These are phyloP conservation scores for Parus major DNA, from an alignment of 2,113 vertebrate genomes.

Conservation along the genomic window DNA sequence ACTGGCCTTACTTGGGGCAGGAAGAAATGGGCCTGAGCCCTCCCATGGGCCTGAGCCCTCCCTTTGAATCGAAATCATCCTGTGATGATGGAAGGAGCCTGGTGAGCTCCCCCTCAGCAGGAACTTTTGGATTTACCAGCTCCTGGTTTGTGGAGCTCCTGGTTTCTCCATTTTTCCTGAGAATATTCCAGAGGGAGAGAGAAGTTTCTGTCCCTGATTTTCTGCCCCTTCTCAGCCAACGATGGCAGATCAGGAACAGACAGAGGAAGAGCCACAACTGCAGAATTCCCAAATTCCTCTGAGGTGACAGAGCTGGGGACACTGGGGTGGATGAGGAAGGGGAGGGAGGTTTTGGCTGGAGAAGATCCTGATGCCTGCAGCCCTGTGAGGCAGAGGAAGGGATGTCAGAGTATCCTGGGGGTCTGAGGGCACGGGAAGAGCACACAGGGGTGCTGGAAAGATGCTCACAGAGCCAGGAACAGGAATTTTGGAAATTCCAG, in stretches of 20 bases:
- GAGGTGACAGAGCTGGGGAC: neutral
- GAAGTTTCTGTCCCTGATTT: neutral
- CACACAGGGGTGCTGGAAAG: neutral
- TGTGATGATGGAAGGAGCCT: neutral
- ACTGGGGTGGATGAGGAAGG: neutral
- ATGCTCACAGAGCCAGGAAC: accelerated
- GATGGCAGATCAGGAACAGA: accelerated
- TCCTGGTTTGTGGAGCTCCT: neutral
- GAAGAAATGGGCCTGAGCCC: accelerated
- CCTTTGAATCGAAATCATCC: accelerated
- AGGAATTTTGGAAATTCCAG: neutral
- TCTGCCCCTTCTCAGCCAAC: accelerated
- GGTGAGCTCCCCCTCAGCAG: neutral
- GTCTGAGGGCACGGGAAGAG: accelerated
- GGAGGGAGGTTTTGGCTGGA: neutral
- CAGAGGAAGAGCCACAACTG: neutral
- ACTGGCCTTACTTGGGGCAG: neutral
- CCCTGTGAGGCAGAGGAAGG: neutral
- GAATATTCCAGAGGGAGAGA: neutral
- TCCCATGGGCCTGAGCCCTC: neutral
- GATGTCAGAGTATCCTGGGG: neutral
- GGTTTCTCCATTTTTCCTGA: neutral
- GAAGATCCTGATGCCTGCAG: neutral
- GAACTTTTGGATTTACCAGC: neutral
- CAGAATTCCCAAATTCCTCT: neutral